Evolutionary conservation across 2,113 vertebrate species (phyloP), one percentile per base, ranked within the genome.

Genomic region (Verasper variegatus): DNA sequence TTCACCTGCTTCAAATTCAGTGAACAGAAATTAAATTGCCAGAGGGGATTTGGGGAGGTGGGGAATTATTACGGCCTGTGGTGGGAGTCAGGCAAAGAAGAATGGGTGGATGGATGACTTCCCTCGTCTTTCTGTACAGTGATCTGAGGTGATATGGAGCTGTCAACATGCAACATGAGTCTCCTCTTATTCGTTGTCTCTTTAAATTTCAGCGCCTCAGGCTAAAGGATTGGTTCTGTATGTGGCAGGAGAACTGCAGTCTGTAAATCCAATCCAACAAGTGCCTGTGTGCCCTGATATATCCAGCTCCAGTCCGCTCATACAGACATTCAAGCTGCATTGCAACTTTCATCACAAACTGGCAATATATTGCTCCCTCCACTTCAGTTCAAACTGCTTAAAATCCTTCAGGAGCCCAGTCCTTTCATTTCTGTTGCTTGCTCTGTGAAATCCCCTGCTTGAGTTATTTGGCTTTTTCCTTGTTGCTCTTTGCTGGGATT

Each of bases 51-150:
- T 20, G 63, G 12, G 57, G 40, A 23, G 31, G 55, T 21, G 57
- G 24, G 11, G 37, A 71, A 67, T 69, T 45, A 64, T 74, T 24
- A 67, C 54, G 35, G 57, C 3, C 21, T 7, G 45, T 9, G 42
- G 15, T 51, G 4, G 45, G 13, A 64, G 18, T 71, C 10, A 24
- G 42, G n/a, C 10, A 52, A 52, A 52, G 51, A 52, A 52, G 6
- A 90, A 13, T 59, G 17, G 88, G 81, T 71, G 78, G 77, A 83
- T 80, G 81, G 86, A 92, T 91, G 86, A 89, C 86, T 87, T 89
- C 88, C 87, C 87, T 85, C 56, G 17, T 84, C 84, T 86, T 76
- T 31, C 31, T 31, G 31, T 7, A 31, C 31, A 31, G 27, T 72
- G 80, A 91, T 87, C 71, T 26, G 72, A 81, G 69, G 77, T 86